Evolutionary conservation across 2,113 vertebrate genomes (phyloP), one percentile per base, ranked within the genome.

Genomic region (Cacatua alba): DNA sequence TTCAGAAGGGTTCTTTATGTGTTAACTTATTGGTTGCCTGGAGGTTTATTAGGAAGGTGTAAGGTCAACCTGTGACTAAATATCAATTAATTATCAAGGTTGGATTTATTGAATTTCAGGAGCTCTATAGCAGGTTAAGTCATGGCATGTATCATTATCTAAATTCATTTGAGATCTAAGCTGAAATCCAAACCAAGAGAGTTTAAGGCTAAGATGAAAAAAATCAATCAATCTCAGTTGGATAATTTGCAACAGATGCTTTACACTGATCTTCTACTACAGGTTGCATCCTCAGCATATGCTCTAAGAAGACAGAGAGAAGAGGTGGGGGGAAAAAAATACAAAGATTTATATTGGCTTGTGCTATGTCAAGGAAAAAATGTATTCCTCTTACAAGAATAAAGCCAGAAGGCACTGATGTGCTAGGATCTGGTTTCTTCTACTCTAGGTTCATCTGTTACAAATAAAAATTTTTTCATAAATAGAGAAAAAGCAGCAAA

Each of bases 191-290:
- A 79, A 94, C 15, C 33, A 64, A 74, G 44, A 48, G 11, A 71
- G 6, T 78, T 90, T 72, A 88, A 71, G 25, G 41, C 1, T 41
- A 63, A 78, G 91, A 74, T 75, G 57, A 89, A 90, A 85, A 88
- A 82, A 96, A 86, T 89, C 39, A 76, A 39, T 88, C 44, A 76
- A 85, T 75, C 65, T 75, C 81, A 46, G 39, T 17, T 82, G 41
- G 69, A 74, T 57, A 89, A 91, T 85, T 90, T 96, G n/a, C 70
- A 82, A 41, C 70, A 86, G 82, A 82, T 82, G 62, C 24, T 95
- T 91, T 86, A 86, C 49, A 64, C 67, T 77, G 17, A 74, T 95
- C 44, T 23, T 88, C 43, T 76, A 35, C n/a, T 88, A 51, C 0
- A 20, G 51, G 68, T 90, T 57, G 12, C 35, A 81, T 65, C 43